Conservation (phyloP, 2,888 invertebrate genomes). For the Cheilosia vulpina region DNA sequence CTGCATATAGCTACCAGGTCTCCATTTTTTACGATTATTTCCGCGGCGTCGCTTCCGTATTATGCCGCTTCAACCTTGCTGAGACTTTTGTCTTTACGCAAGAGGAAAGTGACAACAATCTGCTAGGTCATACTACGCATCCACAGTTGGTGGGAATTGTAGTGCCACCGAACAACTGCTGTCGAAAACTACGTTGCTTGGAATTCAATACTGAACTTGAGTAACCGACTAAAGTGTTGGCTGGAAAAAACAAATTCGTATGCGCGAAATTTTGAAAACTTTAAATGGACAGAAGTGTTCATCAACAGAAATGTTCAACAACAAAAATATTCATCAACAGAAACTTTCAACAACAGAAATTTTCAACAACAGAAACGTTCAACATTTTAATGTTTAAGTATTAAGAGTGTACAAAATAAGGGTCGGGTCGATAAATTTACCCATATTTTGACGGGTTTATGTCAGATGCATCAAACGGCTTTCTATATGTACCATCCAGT, state of each 20-base stretch:
- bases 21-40: neutral
- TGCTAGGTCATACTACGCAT: constrained; percentile 3
- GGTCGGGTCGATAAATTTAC: no score
- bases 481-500: no score
- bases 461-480: neutral
- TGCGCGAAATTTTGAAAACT: constrained; percentile 49
- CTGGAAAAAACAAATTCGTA: constrained; percentile 20
- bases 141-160: neutral
- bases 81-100: constrained; percentile 10
- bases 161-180: constrained; percentile 2
- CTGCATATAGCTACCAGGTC: constrained; percentile 5
- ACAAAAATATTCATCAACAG: no score
- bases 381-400: no score
- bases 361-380: no score
- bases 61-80: neutral
- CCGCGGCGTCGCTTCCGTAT: neutral
- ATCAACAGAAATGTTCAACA: no score
- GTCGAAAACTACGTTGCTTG: constrained; percentile 30
- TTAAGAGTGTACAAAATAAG: no score
- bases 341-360: no score
- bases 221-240: constrained; percentile 46
- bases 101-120: constrained; percentile 35
- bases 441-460: neutral
- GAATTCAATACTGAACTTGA: constrained; percentile 55
- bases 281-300: neutral